A percentile compares a stretch with the other conserved stretches of the same genome.
These are phyloP conservation scores for Polyergus mexicanus DNA, from an alignment of 1,140 invertebrate genomes.

Conservation along the genomic window DNA sequence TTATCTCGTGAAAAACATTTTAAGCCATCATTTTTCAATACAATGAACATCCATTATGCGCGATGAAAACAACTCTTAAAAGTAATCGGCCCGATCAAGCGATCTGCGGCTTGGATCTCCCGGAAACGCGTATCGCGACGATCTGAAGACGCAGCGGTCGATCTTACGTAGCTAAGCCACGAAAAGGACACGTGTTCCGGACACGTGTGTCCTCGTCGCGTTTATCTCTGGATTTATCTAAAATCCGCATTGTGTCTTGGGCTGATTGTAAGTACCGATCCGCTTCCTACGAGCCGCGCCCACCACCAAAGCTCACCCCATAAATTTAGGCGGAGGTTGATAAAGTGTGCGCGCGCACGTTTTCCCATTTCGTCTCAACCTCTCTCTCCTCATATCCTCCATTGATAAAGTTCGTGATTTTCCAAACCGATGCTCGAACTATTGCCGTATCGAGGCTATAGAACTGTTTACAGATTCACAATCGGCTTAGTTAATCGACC, in stretches of 20 bases:
- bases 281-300: constrained; percentile 48
- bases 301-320: constrained; percentile 37
- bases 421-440: neutral
- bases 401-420: constrained; percentile 47
- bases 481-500: neutral
- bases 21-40: neutral
- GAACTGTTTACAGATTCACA: neutral
- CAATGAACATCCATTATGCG: neutral
- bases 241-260: constrained; percentile 67
- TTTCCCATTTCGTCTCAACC: neutral
- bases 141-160: constrained; percentile 63
- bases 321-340: constrained; percentile 34
- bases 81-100: constrained; percentile 51
- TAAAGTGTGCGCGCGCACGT: neutral
- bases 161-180: constrained; percentile 66
- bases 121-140: constrained; percentile 62
- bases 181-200: constrained; percentile 75
- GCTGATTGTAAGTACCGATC: constrained; percentile 66
- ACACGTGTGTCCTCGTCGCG: constrained; percentile 75
- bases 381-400: neutral
- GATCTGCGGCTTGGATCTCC: constrained; percentile 47
- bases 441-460: neutral
- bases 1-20: neutral
- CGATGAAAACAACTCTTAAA: constrained; percentile 20
- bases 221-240: constrained; percentile 73